These are phyloP conservation scores for Echinops telfairi DNA, from an alignment of 2,113 vertebrate species.

Conservation along the genomic window DNA sequence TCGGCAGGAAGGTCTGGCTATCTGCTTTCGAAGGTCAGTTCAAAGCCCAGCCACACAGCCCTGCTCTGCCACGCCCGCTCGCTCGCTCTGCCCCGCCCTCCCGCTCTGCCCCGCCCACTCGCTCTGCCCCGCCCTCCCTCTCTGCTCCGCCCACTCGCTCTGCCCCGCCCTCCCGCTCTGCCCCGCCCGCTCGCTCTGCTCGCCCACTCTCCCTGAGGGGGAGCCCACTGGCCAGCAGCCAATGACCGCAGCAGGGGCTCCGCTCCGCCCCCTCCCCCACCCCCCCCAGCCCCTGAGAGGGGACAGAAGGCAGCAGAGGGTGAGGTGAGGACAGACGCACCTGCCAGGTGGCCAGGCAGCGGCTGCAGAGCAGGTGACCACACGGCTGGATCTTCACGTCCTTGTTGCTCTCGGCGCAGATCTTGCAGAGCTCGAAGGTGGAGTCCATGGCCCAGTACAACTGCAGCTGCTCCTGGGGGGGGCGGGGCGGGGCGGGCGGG, in stretches of 20 bases:
- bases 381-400: conserved; percentile 92
- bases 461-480: conserved; percentile 91
- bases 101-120: no score
- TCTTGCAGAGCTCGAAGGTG: conserved; percentile 94
- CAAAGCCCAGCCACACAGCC: neutral
- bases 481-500: neutral
- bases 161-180: no score
- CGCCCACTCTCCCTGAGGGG: neutral
- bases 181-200: no score
- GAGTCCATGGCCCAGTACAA: conserved; percentile 93
- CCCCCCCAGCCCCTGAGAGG: neutral
- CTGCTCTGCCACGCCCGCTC: neutral
- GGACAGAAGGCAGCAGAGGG: rapidly evolving
- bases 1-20: neutral
- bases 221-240: neutral
- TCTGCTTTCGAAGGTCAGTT: neutral
- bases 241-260: neutral
- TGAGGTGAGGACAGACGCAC: neutral
- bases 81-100: no score
- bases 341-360: conserved; percentile 85
- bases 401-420: conserved; percentile 92
- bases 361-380: conserved; percentile 92
- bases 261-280: no score
- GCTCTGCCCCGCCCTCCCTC: no score
- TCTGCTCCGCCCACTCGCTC: no score